phyloP scores from a whole-genome alignment of 2,113 vertebrate species.

The Campylomormyrus numenius region DNA sequence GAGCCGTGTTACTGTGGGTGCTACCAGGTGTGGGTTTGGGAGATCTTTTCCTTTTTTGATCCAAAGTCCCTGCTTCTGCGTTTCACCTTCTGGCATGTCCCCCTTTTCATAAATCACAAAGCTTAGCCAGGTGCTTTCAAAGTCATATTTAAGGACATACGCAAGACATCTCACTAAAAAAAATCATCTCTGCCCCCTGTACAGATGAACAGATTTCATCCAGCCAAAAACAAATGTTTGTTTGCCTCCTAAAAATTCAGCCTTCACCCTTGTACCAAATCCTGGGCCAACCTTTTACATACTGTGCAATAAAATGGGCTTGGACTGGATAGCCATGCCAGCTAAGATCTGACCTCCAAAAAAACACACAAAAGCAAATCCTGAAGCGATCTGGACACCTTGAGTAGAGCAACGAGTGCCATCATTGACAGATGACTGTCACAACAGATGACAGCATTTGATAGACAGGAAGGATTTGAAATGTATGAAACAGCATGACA shows the following conservation, averaged over 20 bases:
- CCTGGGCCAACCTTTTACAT: background rate
- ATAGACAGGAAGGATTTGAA: background rate
- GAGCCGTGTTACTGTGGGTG: background rate
- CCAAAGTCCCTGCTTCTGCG: background rate
- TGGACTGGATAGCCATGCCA: background rate
- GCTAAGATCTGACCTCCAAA: background rate
- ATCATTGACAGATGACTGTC: conserved; percentile 1
- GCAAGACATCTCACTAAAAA: background rate
- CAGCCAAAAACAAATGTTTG: background rate
- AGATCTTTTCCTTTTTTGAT: background rate
- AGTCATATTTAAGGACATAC: background rate
- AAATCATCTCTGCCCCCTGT: background rate
- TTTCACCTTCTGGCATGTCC: background rate
- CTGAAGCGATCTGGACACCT: background rate
- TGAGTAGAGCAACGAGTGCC: background rate
- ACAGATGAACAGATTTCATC: background rate
- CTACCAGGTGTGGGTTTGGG: background rate
- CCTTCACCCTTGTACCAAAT: background rate
- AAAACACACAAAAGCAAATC: background rate
- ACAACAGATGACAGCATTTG: background rate
- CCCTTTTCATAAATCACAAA: background rate
- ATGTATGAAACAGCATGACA: background rate
- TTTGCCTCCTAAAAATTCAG: background rate
- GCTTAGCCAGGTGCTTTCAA: background rate
- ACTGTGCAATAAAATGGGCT: background rate